Evolutionary conservation across 92 coral and sea anemone genomes (phyloP), one percentile per base, ranked within the genome.

Genomic region (Micromussa lordhowensis): DNA sequence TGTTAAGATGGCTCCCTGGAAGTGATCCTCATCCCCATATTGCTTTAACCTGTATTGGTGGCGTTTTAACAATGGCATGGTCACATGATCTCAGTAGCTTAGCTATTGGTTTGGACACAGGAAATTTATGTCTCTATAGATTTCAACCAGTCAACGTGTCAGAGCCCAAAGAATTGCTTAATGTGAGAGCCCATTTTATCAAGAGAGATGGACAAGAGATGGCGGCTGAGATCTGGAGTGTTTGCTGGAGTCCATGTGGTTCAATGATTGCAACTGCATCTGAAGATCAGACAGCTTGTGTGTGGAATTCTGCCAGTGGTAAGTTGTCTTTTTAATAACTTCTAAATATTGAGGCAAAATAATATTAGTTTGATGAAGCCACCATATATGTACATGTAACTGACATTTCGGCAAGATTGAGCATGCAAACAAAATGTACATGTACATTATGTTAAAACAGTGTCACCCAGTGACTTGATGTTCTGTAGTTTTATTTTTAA

Each of bases 241-340:
- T 95, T 58, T 93, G 96, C 77, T 95, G 98, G 98, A 95, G 98
- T 90, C 98, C 98, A 12, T 93, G 98, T 79, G 91, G 88, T 48
- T 73, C 75, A 18, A 93, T 95, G 98, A 93, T 95, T 80, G 98
- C 95, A n/a, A 93, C 98, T 18, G 98, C 98, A 11, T 95, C 98
- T 44, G 98, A 95, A 84, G 98, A 95, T 82, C 98, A 95, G 66
- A 93, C 98, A 59, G 82, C 98, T 16, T 92, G 87, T 69, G 91
- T 95, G 49, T 95, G 98, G 98, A 79, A 88, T 87, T 89, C 81
- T 55, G 76, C 28, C 24, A 86, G 35, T 89, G 98, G 98, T 93
- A 59, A 78, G 91, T 36, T 44, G 6, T 10, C 16, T 29, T 29
- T 24, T 36, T 35, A 21, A 5, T 35, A 13, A 12, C 17, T 18